Conservation (phyloP, 2,113 vertebrate genomes). For the Syngnathus floridae region DNA sequence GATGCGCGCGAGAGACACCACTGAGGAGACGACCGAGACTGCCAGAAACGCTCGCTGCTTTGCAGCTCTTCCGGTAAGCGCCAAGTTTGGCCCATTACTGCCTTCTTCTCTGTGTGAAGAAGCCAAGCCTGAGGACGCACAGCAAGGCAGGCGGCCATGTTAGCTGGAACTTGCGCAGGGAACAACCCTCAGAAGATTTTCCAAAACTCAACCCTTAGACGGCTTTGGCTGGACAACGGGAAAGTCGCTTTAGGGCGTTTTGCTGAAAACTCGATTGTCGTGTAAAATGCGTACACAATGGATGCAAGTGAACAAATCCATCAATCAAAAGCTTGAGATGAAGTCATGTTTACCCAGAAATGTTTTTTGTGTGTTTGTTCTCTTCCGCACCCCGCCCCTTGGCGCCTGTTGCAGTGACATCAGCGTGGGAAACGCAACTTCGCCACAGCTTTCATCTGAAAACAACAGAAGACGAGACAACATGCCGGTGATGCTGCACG, state of each 20-base stretch:
- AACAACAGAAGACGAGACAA: slow-evolving; percentile 68
- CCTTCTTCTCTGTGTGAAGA: no score
- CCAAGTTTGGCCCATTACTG: not conserved
- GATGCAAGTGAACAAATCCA: no score
- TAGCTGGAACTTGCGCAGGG: no score
- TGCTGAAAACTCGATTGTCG: no score
- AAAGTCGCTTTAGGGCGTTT: no score
- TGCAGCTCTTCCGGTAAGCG: not conserved
- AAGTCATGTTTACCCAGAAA: no score
- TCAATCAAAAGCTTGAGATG: no score
- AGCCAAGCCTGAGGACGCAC: no score
- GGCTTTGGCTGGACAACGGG: not conserved
- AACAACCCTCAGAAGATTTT: no score
- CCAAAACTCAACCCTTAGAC: not conserved
- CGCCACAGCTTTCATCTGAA: slow-evolving; percentile 66
- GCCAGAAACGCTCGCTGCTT: not conserved
- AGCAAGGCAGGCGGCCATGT: no score
- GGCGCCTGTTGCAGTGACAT: slow-evolving; percentile 72
- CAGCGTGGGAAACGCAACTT: slow-evolving; percentile 65
- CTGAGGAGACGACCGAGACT: not conserved
- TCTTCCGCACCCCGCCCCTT: slow-evolving; percentile 5
- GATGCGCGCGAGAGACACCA: not conserved
- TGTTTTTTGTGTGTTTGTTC: no score
- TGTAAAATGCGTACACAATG: no score
- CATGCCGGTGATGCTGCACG: slow-evolving; percentile 70